phyloP scores from a whole-genome alignment of 2,113 vertebrate genomes.

The Atrichornis clamosus region DNA sequence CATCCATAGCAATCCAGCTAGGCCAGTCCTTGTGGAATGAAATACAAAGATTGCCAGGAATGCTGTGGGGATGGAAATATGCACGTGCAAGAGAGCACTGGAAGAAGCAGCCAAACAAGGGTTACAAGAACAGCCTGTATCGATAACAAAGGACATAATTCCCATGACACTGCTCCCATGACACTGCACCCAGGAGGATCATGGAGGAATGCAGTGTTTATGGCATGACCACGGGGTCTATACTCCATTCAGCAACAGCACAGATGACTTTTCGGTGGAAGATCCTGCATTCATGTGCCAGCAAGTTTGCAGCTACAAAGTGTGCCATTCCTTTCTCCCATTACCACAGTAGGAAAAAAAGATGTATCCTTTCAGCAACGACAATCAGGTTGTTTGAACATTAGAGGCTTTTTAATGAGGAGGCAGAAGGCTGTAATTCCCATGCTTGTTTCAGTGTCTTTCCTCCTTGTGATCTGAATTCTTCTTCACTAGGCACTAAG shows the following conservation, averaged over 20 bases:
- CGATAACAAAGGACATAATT: conserved; percentile 25
- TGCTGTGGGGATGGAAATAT: neutral
- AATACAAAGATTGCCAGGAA: neutral
- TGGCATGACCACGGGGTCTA: neutral
- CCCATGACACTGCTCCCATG: neutral
- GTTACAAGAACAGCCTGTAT: conserved; percentile 44
- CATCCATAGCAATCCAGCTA: neutral
- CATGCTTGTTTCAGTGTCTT: neutral
- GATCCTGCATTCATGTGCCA: neutral
- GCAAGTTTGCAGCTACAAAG: neutral
- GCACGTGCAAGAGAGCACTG: neutral
- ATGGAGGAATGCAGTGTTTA: conserved; percentile 8
- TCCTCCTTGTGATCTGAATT: neutral
- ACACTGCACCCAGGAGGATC: neutral
- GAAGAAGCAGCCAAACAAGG: conserved; percentile 41
- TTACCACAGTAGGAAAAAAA: neutral
- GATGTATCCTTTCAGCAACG: neutral
- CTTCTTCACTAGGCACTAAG: neutral
- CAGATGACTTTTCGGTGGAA: neutral
- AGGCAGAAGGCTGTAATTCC: neutral
- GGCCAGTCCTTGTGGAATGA: neutral
- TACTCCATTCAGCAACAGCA: neutral
- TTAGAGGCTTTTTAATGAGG: rapidly evolving
- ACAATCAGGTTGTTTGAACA: neutral
- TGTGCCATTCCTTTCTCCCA: neutral